These are phyloP conservation scores for Drosophila neutralis DNA, from an alignment of 2,888 invertebrate genomes.

Conservation along the genomic window DNA sequence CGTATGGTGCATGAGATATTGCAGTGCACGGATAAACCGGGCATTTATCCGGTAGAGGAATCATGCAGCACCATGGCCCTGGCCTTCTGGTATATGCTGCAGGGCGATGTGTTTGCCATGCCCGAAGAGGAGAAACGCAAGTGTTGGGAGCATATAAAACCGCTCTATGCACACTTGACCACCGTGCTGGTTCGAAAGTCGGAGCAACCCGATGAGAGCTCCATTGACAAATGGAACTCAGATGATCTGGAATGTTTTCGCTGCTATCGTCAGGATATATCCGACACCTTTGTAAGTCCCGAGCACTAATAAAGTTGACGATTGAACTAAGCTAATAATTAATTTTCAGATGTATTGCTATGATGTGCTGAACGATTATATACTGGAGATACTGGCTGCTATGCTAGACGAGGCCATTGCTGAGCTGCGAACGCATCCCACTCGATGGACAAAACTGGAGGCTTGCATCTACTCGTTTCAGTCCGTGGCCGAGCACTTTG, in stretches of 20 bases:
- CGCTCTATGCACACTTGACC: conserved; percentile 92
- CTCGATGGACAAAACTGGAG: conserved; percentile 87
- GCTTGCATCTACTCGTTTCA: conserved; percentile 89
- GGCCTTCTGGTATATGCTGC: conserved; percentile 96
- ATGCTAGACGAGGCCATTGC: conserved; percentile 87
- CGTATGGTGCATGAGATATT: conserved; percentile 90
- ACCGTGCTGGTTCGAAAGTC: conserved; percentile 92
- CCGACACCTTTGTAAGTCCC: conserved; percentile 90
- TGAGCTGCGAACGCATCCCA: conserved; percentile 83
- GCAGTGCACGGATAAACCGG: conserved; percentile 91
- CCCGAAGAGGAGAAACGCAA: conserved; percentile 79
- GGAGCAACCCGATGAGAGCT: conserved; percentile 88
- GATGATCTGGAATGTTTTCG: conserved; percentile 95
- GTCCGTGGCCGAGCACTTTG: conserved; percentile 88
- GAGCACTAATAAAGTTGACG: neutral
- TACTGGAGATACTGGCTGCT: conserved; percentile 89
- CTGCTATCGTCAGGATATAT: conserved; percentile 94
- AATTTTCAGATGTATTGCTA: conserved; percentile 91
- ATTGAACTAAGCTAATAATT: neutral
- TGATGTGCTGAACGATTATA: conserved; percentile 90
- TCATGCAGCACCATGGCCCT: conserved; percentile 93
- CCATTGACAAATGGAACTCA: conserved; percentile 87
- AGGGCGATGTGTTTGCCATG: conserved; percentile 85
- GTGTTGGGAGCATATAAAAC: conserved; percentile 87
- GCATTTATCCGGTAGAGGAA: conserved; percentile 95